Conservation (phyloP, 2,797 vertebrate genomes). For the Microctenopoma lineatum region DNA sequence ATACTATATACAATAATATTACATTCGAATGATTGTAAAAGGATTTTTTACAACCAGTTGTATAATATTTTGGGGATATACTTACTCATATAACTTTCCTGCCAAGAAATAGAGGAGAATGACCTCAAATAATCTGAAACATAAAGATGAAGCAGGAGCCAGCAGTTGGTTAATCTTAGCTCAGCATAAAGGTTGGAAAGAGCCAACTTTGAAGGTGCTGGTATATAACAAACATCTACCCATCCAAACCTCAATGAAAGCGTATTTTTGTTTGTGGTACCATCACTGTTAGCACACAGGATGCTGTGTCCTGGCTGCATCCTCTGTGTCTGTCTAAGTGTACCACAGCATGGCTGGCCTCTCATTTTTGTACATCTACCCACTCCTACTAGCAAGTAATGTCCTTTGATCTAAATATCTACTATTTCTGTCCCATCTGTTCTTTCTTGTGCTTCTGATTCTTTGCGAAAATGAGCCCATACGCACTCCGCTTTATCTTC, state of each 20-base stretch:
- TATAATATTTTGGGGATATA: too few relatives aligned
- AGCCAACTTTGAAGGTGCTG: too few relatives aligned
- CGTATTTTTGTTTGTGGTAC: neutral
- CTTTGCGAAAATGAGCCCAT: slow-evolving; percentile 23
- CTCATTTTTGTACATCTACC: slow-evolving; percentile 25
- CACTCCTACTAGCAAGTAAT: neutral
- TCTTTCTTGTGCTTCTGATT: slow-evolving; percentile 25
- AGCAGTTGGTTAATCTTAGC: too few relatives aligned
- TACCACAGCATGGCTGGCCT: slow-evolving; percentile 17
- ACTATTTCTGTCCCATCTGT: slow-evolving; percentile 21
- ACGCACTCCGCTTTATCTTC: slow-evolving; percentile 53
- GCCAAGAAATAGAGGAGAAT: too few relatives aligned
- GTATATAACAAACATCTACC: neutral
- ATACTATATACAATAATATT: too few relatives aligned
- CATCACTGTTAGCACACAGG: slow-evolving; percentile 1
- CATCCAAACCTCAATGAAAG: neutral
- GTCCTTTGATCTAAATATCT: slow-evolving; percentile 27
- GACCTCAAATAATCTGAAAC: too few relatives aligned
- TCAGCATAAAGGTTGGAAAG: too few relatives aligned
- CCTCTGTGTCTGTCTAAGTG: slow-evolving; percentile 18
- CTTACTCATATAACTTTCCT: too few relatives aligned
- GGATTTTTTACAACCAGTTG: too few relatives aligned
- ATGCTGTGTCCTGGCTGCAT: slow-evolving; percentile 17
- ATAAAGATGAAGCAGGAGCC: too few relatives aligned
- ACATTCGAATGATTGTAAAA: too few relatives aligned